phyloP scores from a whole-genome alignment of 2,797 vertebrate genomes.

The Pangasius sanitwongsei region DNA sequence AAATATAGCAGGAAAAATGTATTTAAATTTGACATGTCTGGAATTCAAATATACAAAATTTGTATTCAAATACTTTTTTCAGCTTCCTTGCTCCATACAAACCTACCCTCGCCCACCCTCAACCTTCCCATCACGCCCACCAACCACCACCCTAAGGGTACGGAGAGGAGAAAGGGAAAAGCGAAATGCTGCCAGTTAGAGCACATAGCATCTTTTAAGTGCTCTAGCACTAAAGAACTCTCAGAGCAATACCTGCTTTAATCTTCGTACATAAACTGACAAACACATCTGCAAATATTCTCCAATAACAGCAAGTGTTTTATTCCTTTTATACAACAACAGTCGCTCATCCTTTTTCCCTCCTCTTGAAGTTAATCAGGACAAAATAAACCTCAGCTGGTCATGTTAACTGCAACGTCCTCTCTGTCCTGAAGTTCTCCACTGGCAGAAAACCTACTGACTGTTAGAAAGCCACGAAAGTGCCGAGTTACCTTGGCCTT shows the following conservation, averaged over 20 bases:
- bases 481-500: conserved; percentile 88
- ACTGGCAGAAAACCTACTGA: too few species aligned
- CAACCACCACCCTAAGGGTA: too few species aligned
- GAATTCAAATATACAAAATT: not conserved
- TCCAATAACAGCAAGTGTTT: not conserved
- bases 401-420: not conserved
- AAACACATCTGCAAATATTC: not conserved
- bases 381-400: not conserved
- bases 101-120: too few species aligned
- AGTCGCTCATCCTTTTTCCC: not conserved
- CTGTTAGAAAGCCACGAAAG: not conserved
- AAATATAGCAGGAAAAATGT: not conserved
- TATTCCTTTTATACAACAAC: not conserved
- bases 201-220: not conserved
- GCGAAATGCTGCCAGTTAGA: not conserved
- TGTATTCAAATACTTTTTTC: not conserved
- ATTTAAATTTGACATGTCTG: not conserved
- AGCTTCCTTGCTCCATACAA: not conserved
- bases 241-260: not conserved
- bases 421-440: not conserved
- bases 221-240: not conserved
- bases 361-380: not conserved
- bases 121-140: too few species aligned
- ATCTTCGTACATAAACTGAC: not conserved
- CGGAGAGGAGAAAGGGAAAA: too few species aligned